Percentiles rank a stretch among this genome's conserved stretches.
These are phyloP conservation scores for Morpho achilles DNA, from an alignment of 2,888 invertebrate genomes.

Conservation along the genomic window DNA sequence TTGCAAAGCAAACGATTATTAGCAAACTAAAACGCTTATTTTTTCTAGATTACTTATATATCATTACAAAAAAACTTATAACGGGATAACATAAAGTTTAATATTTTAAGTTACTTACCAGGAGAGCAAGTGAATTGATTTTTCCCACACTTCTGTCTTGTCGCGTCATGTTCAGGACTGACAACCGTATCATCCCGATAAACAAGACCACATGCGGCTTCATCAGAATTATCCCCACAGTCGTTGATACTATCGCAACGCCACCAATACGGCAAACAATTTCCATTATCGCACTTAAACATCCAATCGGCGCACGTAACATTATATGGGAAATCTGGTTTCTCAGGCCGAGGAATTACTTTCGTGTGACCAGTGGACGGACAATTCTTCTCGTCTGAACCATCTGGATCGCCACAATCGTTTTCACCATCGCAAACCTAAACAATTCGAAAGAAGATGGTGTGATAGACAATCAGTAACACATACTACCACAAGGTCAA, in stretches of 20 bases:
- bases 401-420: constrained; percentile 83
- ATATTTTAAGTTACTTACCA: constrained; percentile 40
- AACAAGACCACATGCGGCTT: constrained; percentile 77
- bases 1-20: no score
- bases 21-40: no score
- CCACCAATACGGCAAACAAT: constrained; percentile 89
- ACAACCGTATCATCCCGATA: constrained; percentile 40
- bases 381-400: constrained; percentile 86
- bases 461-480: no score
- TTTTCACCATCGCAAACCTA: constrained; percentile 84
- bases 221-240: constrained; percentile 87
- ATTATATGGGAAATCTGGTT: constrained; percentile 44
- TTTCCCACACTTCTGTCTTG: constrained; percentile 51
- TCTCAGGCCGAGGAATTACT: constrained; percentile 41
- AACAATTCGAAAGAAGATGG: no score
- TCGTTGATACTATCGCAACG: constrained; percentile 88
- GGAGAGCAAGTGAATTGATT: constrained; percentile 68
- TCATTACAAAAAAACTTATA: neutral
- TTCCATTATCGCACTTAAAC: constrained; percentile 85
- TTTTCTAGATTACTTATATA: neutral
- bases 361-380: constrained; percentile 53
- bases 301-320: constrained; percentile 85
- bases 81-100: no score
- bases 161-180: constrained; percentile 39
- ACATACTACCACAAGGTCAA: no score